Percentiles rank a stretch among this genome's conserved stretches.
Evolutionary conservation across 2,797 vertebrate species (phyloP).

Genomic region (Eidolon dupreanum): DNA sequence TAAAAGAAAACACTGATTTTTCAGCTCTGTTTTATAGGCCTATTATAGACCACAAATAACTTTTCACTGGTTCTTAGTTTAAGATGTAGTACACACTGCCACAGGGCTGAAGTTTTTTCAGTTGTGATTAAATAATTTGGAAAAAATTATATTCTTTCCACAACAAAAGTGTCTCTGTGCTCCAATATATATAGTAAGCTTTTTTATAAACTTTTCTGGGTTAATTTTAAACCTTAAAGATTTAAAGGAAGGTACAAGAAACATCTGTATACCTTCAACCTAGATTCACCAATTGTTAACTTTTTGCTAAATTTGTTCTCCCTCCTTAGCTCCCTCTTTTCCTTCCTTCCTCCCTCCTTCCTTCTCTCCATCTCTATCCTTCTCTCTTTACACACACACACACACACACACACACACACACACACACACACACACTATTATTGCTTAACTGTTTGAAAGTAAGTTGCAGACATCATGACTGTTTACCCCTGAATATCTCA

Average conservation of each 20-base stretch:
- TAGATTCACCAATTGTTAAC: neutral
- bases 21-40: neutral
- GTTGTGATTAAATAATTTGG: constrained; percentile 47
- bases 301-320: neutral
- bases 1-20: constrained; percentile 25
- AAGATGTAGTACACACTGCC: neutral
- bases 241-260: neutral
- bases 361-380: neutral
- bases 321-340: neutral
- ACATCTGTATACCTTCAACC: neutral
- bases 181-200: neutral
- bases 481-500: neutral
- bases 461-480: neutral
- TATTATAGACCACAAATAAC: neutral
- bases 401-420: rapidly evolving
- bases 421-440: neutral
- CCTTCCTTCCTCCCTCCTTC: neutral
- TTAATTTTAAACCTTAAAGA: constrained; percentile 12
- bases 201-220: neutral
- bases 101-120: constrained; percentile 26
- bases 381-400: neutral
- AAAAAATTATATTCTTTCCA: neutral
- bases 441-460: constrained; percentile 16
- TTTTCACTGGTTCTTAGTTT: constrained; percentile 17
- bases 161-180: neutral